These are phyloP conservation scores for Anser brachyrhynchus DNA, from an alignment of 2,113 vertebrate species.

Conservation along the genomic window DNA sequence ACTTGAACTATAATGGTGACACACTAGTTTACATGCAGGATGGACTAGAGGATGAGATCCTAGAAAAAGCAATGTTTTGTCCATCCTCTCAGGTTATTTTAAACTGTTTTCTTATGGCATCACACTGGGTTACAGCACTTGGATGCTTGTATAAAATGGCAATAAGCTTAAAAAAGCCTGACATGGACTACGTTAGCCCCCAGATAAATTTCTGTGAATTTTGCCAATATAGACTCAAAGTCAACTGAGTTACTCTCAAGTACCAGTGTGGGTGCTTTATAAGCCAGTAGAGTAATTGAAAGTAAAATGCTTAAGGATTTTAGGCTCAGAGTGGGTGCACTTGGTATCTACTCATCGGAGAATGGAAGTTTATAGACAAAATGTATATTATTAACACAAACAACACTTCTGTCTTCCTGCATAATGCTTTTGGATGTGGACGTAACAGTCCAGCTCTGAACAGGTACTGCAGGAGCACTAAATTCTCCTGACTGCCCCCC, in stretches of 20 bases:
- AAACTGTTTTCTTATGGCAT: neutral
- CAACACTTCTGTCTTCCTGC: neutral
- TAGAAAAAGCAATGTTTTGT: neutral
- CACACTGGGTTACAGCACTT: neutral
- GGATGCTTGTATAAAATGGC: neutral
- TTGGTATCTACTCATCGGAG: neutral
- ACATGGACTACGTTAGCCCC: neutral
- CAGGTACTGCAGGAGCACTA: neutral
- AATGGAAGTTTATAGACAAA: neutral
- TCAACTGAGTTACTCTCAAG: neutral
- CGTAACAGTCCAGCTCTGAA: neutral
- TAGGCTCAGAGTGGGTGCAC: neutral
- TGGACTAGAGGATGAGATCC: neutral
- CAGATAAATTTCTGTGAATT: neutral
- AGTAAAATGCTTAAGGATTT: neutral
- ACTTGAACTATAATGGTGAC: neutral
- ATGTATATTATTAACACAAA: neutral
- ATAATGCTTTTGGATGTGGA: neutral
- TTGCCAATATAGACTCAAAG: neutral
- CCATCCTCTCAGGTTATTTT: neutral
- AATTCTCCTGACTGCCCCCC: neutral
- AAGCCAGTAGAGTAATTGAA: neutral
- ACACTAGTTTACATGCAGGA: neutral
- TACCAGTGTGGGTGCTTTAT: neutral
- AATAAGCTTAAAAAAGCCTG: neutral